Percentiles rank a stretch among this genome's conserved stretches.
phyloP scores from a whole-genome alignment of 2,888 invertebrate species.

The Drosophila merina region DNA sequence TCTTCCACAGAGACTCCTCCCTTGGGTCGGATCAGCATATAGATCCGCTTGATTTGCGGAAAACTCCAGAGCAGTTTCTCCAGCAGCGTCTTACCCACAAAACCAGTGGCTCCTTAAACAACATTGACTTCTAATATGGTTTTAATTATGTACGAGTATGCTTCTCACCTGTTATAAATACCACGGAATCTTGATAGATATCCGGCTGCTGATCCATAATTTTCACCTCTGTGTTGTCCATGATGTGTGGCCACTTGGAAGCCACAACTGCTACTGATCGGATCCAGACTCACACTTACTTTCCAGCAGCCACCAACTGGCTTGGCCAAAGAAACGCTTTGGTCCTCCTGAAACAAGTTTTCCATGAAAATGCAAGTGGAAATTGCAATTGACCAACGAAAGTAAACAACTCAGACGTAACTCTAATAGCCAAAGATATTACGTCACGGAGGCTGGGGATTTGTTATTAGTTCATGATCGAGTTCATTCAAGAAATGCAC shows the following conservation, averaged over 20 bases:
- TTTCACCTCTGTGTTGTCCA: conserved; percentile 25
- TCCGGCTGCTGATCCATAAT: conserved; percentile 44
- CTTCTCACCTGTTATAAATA: conserved; percentile 78
- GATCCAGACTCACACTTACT: conserved; percentile 16
- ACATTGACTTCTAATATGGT: neutral
- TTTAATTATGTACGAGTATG: neutral
- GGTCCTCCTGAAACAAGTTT: conserved; percentile 72
- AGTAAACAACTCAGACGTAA: conserved; percentile 47
- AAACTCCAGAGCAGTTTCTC: conserved; percentile 96
- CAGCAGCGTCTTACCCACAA: conserved; percentile 95
- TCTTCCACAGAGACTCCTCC: conserved; percentile 88
- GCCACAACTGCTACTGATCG: conserved; percentile 58
- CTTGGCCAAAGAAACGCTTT: conserved; percentile 60
- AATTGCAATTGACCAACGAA: conserved; percentile 37
- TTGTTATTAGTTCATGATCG: conserved; percentile 28
- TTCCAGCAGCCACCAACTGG: conserved; percentile 34
- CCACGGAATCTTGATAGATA: conserved; percentile 75
- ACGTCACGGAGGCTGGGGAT: conserved; percentile 20
- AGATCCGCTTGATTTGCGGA: conserved; percentile 90
- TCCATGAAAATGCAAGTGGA: conserved; percentile 37
- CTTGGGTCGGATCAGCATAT: conserved; percentile 91
- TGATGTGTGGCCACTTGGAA: conserved; percentile 55
- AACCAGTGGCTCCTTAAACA: conserved; percentile 91
- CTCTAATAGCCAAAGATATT: conserved; percentile 24
- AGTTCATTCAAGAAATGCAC: conserved; percentile 8